Percentiles rank a stretch among this genome's conserved stretches.
These are phyloP conservation scores for Callionymus lyra DNA, from an alignment of 2,113 vertebrate genomes.

Conservation along the genomic window DNA sequence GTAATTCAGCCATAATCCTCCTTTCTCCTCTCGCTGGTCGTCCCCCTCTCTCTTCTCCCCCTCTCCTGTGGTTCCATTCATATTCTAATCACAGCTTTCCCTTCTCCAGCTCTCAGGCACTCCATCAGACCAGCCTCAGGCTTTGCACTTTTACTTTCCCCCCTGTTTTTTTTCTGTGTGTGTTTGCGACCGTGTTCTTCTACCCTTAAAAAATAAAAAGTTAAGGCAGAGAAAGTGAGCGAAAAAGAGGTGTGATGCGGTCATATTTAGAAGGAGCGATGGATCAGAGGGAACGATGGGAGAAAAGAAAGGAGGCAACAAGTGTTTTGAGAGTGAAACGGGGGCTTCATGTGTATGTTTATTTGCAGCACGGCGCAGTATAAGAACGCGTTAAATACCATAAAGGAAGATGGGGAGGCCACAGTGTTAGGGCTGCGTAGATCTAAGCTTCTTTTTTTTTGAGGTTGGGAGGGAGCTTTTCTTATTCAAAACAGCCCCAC, in stretches of 20 bases:
- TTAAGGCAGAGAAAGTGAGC: constrained; percentile 20
- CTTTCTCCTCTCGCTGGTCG: constrained; percentile 68
- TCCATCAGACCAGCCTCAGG: constrained; percentile 79
- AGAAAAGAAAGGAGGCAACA: constrained; percentile 33
- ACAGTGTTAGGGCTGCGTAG: constrained; percentile 94
- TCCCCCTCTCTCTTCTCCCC: constrained; percentile 72
- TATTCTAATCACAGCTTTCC: constrained; percentile 99
- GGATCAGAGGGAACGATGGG: background rate
- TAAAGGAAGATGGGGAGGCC: constrained; percentile 91
- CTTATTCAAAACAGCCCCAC: constrained; percentile 99
- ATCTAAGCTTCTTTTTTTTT: constrained; percentile 94
- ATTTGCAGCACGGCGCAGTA: constrained; percentile 53
- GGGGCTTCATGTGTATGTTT: constrained; percentile 32
- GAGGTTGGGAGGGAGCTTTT: constrained; percentile 88
- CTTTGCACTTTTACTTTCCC: constrained; percentile 84
- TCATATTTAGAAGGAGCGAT: background rate
- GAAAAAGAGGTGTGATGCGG: background rate
- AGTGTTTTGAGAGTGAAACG: constrained; percentile 33
- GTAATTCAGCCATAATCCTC: constrained; percentile 95
- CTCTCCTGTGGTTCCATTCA: constrained; percentile 95
- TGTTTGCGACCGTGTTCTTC: constrained; percentile 67
- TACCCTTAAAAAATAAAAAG: constrained; percentile 70
- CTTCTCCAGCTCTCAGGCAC: constrained; percentile 89
- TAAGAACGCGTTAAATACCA: constrained; percentile 91
- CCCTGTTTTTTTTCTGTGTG: constrained; percentile 17